Evolutionary conservation across 2,113 vertebrate genomes (phyloP), one percentile per base, ranked within the genome.

Genomic region (Scophthalmus maximus): DNA sequence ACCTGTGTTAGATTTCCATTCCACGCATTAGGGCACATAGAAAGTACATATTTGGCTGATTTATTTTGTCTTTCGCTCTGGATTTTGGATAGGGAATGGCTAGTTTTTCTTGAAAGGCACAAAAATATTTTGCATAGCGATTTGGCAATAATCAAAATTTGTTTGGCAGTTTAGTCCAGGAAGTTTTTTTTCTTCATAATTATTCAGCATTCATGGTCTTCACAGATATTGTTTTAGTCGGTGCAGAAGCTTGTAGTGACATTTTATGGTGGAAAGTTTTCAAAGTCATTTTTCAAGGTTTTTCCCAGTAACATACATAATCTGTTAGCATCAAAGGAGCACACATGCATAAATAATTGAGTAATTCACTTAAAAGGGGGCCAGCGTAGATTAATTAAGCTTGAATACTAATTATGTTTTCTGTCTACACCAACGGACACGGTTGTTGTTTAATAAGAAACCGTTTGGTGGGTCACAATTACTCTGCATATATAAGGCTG

Each of bases 261-360:
- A 84, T 91, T 92, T 92, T 70, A 82, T 79, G 55, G 78, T 77
- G 71, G 80, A 92, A 92, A 92, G 87, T 92, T 92, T 93, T 93
- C 86, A 92, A 90, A 92, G 90, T 89, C 85, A 89, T 90, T 86
- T 91, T 88, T 82, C 89, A 93, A 93, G 90, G 81, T 91, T 93
- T 83, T 83, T 81, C 82, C 74, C 87, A 89, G 85, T 51, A 89
- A 91, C 90, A 89, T 91, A 89, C 91, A 92, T 90, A 92, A 92
- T 95, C 96, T 95, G 95, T 91, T 93, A 90, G 91, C 91, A 93
- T 94, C 92, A 94, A 93, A 94, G 92, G 88, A 92, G 92, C 91
- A 93, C 91, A 91, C 93, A 93, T 90, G 93, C 93, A 93, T 93
- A 93, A 89, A 94, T 94, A 94, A 94, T 94, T 92, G 91, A 91